These are phyloP conservation scores for Drosophila tsacasi DNA, from an alignment of 1,140 invertebrate species.

Conservation along the genomic window DNA sequence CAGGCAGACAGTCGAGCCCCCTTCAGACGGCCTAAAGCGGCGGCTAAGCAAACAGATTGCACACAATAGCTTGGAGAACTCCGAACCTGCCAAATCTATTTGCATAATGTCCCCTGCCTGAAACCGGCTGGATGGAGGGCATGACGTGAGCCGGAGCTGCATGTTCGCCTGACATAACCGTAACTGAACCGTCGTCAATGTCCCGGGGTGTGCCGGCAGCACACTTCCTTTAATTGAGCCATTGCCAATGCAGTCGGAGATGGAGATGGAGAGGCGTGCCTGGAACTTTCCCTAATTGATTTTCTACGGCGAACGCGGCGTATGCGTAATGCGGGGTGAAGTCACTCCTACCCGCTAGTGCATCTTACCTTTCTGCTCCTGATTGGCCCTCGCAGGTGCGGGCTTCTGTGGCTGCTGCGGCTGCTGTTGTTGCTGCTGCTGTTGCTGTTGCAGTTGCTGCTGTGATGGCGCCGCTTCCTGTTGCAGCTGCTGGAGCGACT, in stretches of 20 bases:
- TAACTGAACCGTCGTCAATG: constrained; percentile 50
- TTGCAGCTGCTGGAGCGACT: constrained; percentile 41
- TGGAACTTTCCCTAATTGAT: constrained; percentile 67
- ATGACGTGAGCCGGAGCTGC: constrained; percentile 68
- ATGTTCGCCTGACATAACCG: constrained; percentile 69
- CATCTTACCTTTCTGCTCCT: constrained; percentile 72
- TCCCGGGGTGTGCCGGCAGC: constrained; percentile 60
- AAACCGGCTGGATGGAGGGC: constrained; percentile 5
- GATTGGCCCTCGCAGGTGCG: constrained; percentile 53
- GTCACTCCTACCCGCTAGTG: constrained; percentile 27
- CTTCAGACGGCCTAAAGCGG: constrained; percentile 58
- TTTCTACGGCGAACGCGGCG: constrained; percentile 53
- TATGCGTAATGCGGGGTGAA: constrained; percentile 64
- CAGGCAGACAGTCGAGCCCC: constrained; percentile 26
- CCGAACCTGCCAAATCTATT: constrained; percentile 54
- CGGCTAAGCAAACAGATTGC: constrained; percentile 56
- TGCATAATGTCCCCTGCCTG: constrained; percentile 51
- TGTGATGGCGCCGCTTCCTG: constrained; percentile 46
- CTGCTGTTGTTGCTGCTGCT: constrained; percentile 15
- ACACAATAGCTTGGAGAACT: background rate
- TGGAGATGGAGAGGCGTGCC: constrained; percentile 22
- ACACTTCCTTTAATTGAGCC: constrained; percentile 72
- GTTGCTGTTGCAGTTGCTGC: constrained; percentile 33
- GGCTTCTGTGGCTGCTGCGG: constrained; percentile 37
- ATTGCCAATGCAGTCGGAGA: constrained; percentile 39